Evolutionary conservation across 2,888 invertebrate genomes (phyloP).

Genomic region (Scaptomyza tumidula): DNA sequence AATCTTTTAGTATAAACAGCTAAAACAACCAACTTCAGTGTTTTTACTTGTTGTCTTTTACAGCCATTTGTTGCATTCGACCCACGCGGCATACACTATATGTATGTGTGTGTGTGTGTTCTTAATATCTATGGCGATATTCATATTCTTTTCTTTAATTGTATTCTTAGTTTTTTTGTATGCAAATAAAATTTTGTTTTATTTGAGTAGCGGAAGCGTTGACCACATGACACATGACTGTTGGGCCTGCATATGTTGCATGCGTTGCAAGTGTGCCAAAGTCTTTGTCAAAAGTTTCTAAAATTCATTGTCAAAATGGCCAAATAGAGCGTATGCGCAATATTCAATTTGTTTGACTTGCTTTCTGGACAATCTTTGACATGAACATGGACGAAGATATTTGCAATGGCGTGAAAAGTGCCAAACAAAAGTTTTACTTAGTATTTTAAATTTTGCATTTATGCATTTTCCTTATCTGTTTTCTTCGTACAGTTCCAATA

Average conservation of each 20-base stretch:
- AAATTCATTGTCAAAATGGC: slow-evolving; percentile 5
- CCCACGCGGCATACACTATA: slow-evolving; percentile 47
- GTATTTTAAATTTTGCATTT: too few relatives aligned
- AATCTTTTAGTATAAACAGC: background rate
- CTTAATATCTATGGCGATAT: background rate
- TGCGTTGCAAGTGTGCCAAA: background rate
- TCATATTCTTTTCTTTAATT: background rate
- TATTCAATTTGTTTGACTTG: background rate
- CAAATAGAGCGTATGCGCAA: slow-evolving; percentile 39
- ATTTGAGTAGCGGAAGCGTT: slow-evolving; percentile 37
- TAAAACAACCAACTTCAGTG: background rate
- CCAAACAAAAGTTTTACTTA: slow-evolving; percentile 28
- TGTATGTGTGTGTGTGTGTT: slow-evolving; percentile 10
- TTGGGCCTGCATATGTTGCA: slow-evolving; percentile 1
- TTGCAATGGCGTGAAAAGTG: slow-evolving; percentile 28
- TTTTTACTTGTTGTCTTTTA: slow-evolving; percentile 37
- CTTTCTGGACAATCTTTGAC: slow-evolving; percentile 49
- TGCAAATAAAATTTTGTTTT: slow-evolving; percentile 9
- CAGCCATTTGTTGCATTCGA: slow-evolving; percentile 46
- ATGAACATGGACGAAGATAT: slow-evolving; percentile 44
- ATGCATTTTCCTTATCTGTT: too few relatives aligned
- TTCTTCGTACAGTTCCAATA: too few relatives aligned
- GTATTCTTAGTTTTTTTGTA: background rate
- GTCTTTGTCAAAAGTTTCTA: background rate
- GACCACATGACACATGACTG: slow-evolving; percentile 30